A percentile compares a stretch with the other conserved stretches of the same genome.
Conservation (phyloP, 2,888 invertebrate species). For the Thera britannica region DNA sequence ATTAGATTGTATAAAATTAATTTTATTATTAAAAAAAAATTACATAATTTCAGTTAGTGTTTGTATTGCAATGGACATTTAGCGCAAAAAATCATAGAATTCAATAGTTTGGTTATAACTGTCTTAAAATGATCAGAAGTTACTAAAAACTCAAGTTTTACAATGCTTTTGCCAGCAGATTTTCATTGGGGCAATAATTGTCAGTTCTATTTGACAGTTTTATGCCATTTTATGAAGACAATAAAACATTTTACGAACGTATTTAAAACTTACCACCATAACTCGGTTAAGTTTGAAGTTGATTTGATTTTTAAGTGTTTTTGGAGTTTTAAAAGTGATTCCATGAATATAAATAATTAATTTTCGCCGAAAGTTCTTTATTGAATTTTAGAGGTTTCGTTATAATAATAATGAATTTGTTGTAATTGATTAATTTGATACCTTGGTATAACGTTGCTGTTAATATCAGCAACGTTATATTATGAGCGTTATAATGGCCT, state of each 20-base stretch:
- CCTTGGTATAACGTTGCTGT: background rate
- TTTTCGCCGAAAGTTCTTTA: slow-evolving; percentile 2
- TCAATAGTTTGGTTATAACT: no score
- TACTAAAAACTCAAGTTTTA: background rate
- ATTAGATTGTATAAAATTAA: no score
- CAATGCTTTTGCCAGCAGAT: background rate
- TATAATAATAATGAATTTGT: background rate
- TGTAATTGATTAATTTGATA: background rate
- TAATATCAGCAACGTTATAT: no score
- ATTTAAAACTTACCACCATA: slow-evolving; percentile 11
- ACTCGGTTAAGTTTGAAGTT: slow-evolving; percentile 23
- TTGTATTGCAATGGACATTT: no score
- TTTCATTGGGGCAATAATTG: background rate
- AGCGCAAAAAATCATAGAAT: no score
- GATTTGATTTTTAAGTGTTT: slow-evolving; percentile 26
- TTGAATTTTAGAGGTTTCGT: background rate
- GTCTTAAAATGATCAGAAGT: background rate
- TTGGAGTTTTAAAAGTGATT: slow-evolving; percentile 7
- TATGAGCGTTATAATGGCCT: no score
- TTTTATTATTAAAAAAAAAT: no score
- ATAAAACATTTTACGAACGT: slow-evolving; percentile 10
- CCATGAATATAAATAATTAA: slow-evolving; percentile 13
- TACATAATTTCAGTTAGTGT: no score
- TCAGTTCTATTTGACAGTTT: slow-evolving; percentile 6
- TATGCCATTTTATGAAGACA: slow-evolving; percentile 1